Base-by-base conservation (phyloP, 35 echinoderm and acorn worm genomes). In the Hemicentrotus pulcherrimus region DNA sequence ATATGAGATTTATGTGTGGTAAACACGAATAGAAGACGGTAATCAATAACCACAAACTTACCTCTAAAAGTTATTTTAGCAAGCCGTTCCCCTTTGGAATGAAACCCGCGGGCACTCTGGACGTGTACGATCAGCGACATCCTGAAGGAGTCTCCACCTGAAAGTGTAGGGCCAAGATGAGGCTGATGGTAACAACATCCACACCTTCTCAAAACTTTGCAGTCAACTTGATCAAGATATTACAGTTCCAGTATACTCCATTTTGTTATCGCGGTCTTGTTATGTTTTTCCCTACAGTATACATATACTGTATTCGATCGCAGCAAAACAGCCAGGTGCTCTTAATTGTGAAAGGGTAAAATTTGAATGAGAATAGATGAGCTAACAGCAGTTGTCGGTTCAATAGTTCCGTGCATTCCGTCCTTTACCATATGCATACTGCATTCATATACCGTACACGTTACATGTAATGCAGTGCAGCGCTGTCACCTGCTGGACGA, bases 41-140 rank as follows among this genome's bases (percentile, higher is more conserved):
- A 59, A 78, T 70, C 65, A 78, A 78, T 78, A 78, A 78, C 65
- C 65, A 78, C 65, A 7, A 78, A 78, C 97, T 96, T 86, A 97
- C 97, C 97, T 47, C 97, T 87, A 46, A 97, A 97, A 92, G 91
- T 95, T 65, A 97, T 89, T 95, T 96, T 97, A 4, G 97, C 97
- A 14, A 97, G 48, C 16, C 97, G 95, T 88, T 97, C 97, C 70
- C 94, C 92, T 88, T 86, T 95, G 24, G 95, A 48, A 46, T 93
- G 94, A 47, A 97, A 97, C 47, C 97, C 97, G n/a, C 86, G 95
- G 33, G 96, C 97, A 88, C 97, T 95, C 33, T 94, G 91, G 41
- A 97, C 30, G 61, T 95, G 97, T 5, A 97, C 91, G 59, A 93
- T 94, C 46, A 97, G 85, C 89, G 97, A 97, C 97, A 97, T 97